A percentile compares a stretch with the other conserved stretches of the same genome.
phyloP scores from a whole-genome alignment of 2,888 invertebrate genomes.

The Plutella xylostella region DNA sequence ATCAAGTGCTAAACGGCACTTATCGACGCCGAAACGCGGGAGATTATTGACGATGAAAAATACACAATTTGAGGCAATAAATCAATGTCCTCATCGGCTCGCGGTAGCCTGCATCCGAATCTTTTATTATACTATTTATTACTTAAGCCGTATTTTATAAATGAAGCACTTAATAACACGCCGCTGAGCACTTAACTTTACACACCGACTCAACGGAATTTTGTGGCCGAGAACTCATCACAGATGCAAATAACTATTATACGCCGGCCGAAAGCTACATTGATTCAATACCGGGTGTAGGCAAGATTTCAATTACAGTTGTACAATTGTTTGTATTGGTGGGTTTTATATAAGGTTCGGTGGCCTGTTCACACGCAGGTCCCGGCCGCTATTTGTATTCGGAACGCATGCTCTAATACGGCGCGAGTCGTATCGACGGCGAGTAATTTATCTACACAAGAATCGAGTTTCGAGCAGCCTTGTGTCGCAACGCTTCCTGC shows the following conservation, averaged over 20 bases:
- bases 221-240: background rate
- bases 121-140: slow-evolving; percentile 58
- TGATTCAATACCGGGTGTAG: too few relatives aligned
- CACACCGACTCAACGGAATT: background rate
- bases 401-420: slow-evolving; percentile 55
- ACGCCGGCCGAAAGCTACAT: background rate
- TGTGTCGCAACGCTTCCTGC: slow-evolving; percentile 46
- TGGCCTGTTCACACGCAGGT: background rate
- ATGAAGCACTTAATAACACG: slow-evolving; percentile 42
- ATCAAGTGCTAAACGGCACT: slow-evolving; percentile 69
- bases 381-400: slow-evolving; percentile 59
- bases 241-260: background rate
- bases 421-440: slow-evolving; percentile 49
- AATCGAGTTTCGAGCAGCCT: slow-evolving; percentile 44
- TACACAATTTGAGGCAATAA: slow-evolving; percentile 66
- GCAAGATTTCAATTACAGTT: too few relatives aligned
- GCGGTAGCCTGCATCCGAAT: slow-evolving; percentile 42
- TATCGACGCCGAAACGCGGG: slow-evolving; percentile 61
- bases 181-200: slow-evolving; percentile 9
- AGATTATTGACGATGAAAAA: slow-evolving; percentile 59
- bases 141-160: slow-evolving; percentile 42
- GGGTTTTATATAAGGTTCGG: too few relatives aligned
- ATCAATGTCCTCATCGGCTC: slow-evolving; percentile 44
- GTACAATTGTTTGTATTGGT: too few relatives aligned
- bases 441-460: slow-evolving; percentile 48